phyloP scores from a whole-genome alignment of 2,797 vertebrate genomes.

The Molothrus aeneus region DNA sequence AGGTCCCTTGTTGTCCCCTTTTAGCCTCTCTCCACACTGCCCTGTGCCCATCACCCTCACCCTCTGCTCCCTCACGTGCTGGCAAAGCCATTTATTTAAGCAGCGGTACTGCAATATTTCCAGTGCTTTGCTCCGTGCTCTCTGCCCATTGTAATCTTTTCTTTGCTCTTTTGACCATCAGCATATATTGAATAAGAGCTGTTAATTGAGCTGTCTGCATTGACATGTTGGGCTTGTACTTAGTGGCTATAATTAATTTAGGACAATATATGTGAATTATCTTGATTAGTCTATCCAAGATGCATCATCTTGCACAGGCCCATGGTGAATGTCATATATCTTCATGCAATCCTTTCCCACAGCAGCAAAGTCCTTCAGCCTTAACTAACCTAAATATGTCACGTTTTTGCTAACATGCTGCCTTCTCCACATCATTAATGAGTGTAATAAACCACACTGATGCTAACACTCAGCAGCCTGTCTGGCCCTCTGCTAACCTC shows the following conservation, averaged over 20 bases:
- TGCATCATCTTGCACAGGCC: constrained; percentile 19
- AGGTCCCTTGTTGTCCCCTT: background rate
- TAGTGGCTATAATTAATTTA: constrained; percentile 65
- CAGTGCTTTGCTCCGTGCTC: background rate
- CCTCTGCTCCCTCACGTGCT: background rate
- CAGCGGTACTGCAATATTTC: background rate
- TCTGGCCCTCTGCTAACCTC: background rate
- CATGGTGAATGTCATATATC: constrained; percentile 36
- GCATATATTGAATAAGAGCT: constrained; percentile 28
- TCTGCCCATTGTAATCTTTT: background rate
- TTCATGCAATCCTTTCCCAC: background rate
- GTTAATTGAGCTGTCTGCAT: constrained; percentile 62
- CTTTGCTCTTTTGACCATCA: constrained; percentile 51
- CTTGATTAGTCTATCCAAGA: constrained; percentile 58
- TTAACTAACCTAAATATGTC: constrained; percentile 58
- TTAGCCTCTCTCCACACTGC: background rate
- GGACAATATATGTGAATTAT: constrained; percentile 62
- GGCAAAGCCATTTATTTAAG: background rate
- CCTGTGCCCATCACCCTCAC: background rate
- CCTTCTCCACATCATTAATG: constrained; percentile 52
- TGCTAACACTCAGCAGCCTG: background rate
- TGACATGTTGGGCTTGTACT: constrained; percentile 58
- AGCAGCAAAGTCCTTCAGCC: constrained; percentile 27
- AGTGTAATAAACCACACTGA: constrained; percentile 5
- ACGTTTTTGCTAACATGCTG: constrained; percentile 26